Evolutionary conservation across 2,888 invertebrate species (phyloP), one percentile per base, ranked within the genome.

Genomic region (Formica aserva): DNA sequence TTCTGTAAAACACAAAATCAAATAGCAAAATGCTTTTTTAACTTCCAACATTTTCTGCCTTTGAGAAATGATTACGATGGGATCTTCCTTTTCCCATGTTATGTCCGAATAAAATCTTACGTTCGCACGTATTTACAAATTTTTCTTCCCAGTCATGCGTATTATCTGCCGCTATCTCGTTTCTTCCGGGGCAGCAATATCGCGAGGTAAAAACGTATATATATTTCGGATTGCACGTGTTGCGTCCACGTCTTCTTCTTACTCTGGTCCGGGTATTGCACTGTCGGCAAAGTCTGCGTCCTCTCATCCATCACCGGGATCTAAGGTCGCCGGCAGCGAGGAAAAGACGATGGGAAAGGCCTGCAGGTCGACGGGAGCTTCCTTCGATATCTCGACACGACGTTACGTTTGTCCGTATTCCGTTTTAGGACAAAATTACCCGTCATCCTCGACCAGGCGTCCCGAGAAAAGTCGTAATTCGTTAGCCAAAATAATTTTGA

Each of bases 251-350:
- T 87, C 84, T 86, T 85, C 77, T 48, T 13, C 78, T 83, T 82
- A 26, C 69, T 67, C 57, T 80, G 55, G 57, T 85, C 87, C 85
- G 71, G 48, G 89, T 91, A 92, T 92, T 90, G 91, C 90, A 71
- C 91, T 91, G 92, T 92, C 92, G 91, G 86, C 90, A 71, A 90
- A 88, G 92, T 90, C 91, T 91, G 91, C 86, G 90, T 86, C 88
- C 87, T 82, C 89, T 91, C 93, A 92, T 93, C 92, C 90, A 93
- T 93, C 93, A 93, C 88, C 87, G 85, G 41, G 67, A 48, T 48
- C 60, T 81, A 69, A 84, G 83, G 77, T 86, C 83, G 86, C 85
- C 80, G 22, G 62, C 75, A 76, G 74, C 63, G 26, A 83, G 84
- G 83, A 75, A 85, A 72, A 41, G 67, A 84, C 65, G 71, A 60